phyloP scores from a whole-genome alignment of 2,797 vertebrate species.

The Onychomys leucogaster region DNA sequence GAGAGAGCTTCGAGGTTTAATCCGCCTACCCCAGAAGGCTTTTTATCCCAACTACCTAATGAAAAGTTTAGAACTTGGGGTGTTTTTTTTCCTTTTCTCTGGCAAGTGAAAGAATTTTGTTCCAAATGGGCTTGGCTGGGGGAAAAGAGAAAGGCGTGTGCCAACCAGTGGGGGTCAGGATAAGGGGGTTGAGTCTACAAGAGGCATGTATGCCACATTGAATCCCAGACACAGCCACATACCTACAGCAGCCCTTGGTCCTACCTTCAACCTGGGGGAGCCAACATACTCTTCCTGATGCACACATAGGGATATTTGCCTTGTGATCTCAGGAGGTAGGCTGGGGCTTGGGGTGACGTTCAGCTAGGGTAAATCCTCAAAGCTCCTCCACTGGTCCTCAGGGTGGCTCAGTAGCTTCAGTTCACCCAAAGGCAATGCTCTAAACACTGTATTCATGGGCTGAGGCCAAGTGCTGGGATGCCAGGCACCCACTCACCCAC shows the following conservation, averaged over 20 bases:
- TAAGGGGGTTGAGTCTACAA: not conserved
- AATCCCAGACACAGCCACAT: not conserved
- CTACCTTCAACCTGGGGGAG: not conserved
- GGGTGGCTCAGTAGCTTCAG: not conserved
- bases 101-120: conserved; percentile 71
- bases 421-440: not conserved
- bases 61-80: conserved; percentile 74
- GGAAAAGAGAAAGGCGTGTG: not conserved
- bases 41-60: conserved; percentile 80
- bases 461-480: not conserved
- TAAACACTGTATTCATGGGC: not conserved
- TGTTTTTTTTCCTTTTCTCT: not conserved
- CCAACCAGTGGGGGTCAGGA: not conserved
- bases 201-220: not conserved
- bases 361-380: not conserved
- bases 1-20: conserved; percentile 62
- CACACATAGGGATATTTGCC: not conserved
- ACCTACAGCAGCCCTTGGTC: not conserved
- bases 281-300: not conserved
- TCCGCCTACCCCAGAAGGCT: conserved; percentile 77
- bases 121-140: conserved; percentile 17
- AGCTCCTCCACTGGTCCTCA: not conserved
- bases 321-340: not conserved
- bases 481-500: not conserved
- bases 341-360: not conserved